Evolutionary conservation across 2,797 vertebrate species (phyloP).

Genomic region (Leptatherina wallacei): DNA sequence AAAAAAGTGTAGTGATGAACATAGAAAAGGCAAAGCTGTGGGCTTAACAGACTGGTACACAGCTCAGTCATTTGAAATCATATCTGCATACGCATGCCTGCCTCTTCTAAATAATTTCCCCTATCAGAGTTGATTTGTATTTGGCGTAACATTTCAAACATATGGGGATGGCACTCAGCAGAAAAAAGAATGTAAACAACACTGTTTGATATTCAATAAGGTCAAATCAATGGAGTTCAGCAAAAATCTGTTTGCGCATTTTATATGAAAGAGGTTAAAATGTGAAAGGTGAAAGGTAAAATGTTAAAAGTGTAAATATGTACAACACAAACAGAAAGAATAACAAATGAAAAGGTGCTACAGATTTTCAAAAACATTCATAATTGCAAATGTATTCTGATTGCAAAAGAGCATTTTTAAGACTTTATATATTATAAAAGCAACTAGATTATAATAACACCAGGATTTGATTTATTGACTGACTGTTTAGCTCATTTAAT

Average conservation of each 20-base stretch:
- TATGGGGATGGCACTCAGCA: background rate
- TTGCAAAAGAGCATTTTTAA: background rate
- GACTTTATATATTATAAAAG: background rate
- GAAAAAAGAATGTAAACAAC: background rate
- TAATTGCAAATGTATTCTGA: background rate
- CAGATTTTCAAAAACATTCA: background rate
- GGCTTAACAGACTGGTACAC: background rate
- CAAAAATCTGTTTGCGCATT: no score
- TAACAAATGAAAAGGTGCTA: background rate
- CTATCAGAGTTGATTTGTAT: background rate
- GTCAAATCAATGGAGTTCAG: no score
- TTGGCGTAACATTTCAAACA: conserved; percentile 6
- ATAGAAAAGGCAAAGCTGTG: background rate
- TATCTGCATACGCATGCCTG: no score
- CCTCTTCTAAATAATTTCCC: background rate
- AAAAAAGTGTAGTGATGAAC: background rate
- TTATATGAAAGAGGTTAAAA: no score
- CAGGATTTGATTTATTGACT: background rate
- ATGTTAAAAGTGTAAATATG: no score
- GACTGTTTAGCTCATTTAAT: background rate
- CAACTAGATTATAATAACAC: background rate
- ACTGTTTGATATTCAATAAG: no score
- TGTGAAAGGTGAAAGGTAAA: no score
- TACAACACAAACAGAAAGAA: no score
- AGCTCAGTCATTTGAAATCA: no score